Evolutionary conservation across 2,888 invertebrate species (phyloP), one percentile per base, ranked within the genome.

Genomic region (Microctonus brassicae): DNA sequence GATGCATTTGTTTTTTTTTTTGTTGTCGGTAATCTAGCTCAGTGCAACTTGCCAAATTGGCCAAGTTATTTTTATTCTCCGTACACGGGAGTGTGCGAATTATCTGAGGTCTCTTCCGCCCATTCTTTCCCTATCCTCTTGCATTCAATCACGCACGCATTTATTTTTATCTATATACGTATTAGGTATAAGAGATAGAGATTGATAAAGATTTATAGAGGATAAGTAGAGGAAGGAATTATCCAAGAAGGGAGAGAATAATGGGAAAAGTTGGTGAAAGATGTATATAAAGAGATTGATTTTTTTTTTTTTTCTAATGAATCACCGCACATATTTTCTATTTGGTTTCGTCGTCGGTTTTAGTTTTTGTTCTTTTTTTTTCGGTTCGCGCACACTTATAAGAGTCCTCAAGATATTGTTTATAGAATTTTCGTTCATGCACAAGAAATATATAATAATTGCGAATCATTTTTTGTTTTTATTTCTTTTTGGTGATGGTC

Each of bases 1-100:
- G 83, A 83, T 83, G 84, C 82, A 82, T 84, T 84, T 80, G 80
- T 82, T 47, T 47, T 47, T 17, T 17, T n/a, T 83, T 47, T 47
- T 82, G 84, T 80, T 80, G 81, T 82, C 76, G 80, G 79, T 82
- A 81, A 73, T 70, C 74, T 76, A 76, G 63, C 33, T 64, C 22
- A 53, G 52, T 64, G 64, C 33, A 33, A 53, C 20, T 53, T 52
- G 47, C 34, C 64, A 52, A 52, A 34, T 64, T 36, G 39, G 61
- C 20, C 39, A 61, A 61, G 39, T 39, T 22, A 7, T 42, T 22
- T 20, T 62, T n/a, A n/a, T 5, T 29, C 42, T 42, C n/a, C 24
- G 26, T 62, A 20, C 24, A 52, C 29, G 26, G 63, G 26, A 55
- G 26, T 55, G 26, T 55, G 55, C 55, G 55, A 47, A 47, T 55